Evolutionary conservation across 2,113 vertebrate species (phyloP).

Genomic region (Ifrita kowaldi): DNA sequence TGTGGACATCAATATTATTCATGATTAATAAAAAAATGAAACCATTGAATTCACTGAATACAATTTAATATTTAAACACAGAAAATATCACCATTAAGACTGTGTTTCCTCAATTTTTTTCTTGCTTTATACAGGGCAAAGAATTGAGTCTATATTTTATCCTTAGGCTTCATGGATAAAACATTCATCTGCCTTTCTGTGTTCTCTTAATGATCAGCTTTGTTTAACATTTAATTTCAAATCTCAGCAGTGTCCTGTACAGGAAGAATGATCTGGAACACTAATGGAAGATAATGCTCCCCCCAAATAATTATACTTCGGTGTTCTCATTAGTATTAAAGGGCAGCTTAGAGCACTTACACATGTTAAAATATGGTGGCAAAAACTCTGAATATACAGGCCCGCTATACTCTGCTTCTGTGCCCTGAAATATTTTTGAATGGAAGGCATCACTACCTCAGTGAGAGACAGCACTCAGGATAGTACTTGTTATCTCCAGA

Average conservation of each 20-base stretch:
- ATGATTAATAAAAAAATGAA: background rate
- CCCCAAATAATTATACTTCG: fast-evolving
- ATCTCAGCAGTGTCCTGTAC: background rate
- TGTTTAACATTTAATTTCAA: background rate
- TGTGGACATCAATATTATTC: background rate
- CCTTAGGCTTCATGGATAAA: background rate
- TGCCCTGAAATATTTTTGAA: background rate
- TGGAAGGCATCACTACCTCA: background rate
- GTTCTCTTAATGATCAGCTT: background rate
- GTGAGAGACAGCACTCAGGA: background rate
- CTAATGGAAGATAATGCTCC: background rate
- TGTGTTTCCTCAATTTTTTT: background rate
- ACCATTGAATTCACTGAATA: background rate
- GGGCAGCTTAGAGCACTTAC: background rate
- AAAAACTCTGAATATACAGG: background rate
- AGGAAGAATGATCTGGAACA: background rate
- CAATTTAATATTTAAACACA: background rate
- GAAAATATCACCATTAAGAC: background rate
- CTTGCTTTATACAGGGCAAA: background rate
- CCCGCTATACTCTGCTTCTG: background rate
- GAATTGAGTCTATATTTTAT: background rate
- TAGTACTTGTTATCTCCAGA: background rate
- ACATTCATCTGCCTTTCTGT: background rate
- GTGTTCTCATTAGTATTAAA: background rate
- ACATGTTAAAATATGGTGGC: background rate